Percentiles rank a stretch among this genome's conserved stretches.
These are phyloP conservation scores for Neoscelio sp. DNA, from an alignment of 2,888 invertebrate species.

Conservation along the genomic window DNA sequence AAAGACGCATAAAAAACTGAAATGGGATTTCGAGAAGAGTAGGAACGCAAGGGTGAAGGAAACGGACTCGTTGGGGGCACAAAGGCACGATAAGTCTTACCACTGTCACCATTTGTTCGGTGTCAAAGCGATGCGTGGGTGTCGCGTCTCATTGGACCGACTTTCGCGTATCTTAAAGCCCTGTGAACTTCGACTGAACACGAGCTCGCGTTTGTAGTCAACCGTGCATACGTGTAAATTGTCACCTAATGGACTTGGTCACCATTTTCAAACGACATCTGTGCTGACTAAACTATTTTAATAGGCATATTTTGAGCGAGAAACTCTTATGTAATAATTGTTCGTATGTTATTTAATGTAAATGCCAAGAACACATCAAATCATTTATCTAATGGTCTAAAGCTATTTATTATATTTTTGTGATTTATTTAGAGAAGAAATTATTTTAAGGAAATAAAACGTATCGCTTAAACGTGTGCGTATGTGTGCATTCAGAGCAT, in stretches of 20 bases:
- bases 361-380: not conserved
- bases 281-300: slow-evolving; percentile 23
- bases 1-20: slow-evolving; percentile 28
- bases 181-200: slow-evolving; percentile 33
- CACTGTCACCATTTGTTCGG: slow-evolving; percentile 62
- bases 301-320: not conserved
- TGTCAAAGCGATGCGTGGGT: slow-evolving; percentile 65
- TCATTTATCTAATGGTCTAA: slow-evolving; percentile 3
- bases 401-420: too few species aligned
- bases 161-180: slow-evolving; percentile 48
- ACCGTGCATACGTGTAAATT: slow-evolving; percentile 28
- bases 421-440: too few species aligned
- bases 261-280: slow-evolving; percentile 21
- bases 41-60: slow-evolving; percentile 1
- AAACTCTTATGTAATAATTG: slow-evolving; percentile 12
- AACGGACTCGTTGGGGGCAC: slow-evolving; percentile 22
- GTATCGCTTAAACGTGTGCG: too few species aligned
- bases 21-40: slow-evolving; percentile 39
- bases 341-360: slow-evolving; percentile 8
- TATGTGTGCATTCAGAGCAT: too few species aligned
- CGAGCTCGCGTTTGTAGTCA: slow-evolving; percentile 33
- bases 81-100: slow-evolving; percentile 50
- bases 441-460: too few species aligned
- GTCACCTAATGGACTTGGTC: slow-evolving; percentile 50
- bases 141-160: slow-evolving; percentile 57